Base-by-base conservation (phyloP, 2,888 invertebrate species). In the Arge pagana region DNA sequence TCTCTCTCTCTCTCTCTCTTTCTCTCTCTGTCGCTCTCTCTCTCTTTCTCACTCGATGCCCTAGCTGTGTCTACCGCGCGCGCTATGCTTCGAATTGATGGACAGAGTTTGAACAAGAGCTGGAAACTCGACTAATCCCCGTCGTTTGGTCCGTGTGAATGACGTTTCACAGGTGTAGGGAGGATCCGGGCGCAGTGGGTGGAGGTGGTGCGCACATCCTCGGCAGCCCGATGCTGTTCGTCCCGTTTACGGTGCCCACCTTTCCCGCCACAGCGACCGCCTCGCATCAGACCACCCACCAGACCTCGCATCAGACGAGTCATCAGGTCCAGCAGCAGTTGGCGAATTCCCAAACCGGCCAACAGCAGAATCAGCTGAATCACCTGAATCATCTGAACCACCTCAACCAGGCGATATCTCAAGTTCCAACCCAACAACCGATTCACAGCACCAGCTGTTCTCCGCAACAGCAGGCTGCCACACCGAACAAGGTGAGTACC, bases 181-280 rank as follows among this genome's bases (percentile, higher is more conserved):
- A 76, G 74, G 76, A 76, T 69, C 72, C 74, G 70, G 75, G 74
- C 71, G 72, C 73, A 72, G 73, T 74, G 75, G 75, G 76, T 76
- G 76, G 76, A 74, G 74, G 76, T 76, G 72, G 71, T 70, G 72
- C 75, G 70, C 76, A 74, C 71, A 75, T 76, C 71, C 76, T 76
- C 72, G 74, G 76, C 75, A 71, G 75, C 70, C 76, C 76, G 71
- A 76, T 76, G 76, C 74, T 76, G 72, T 76, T 76, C 75, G 74
- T 76, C 65, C 76, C 76, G 70, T 74, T 75, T 65, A 71, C 75
- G 72, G 75, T 76, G 65, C 76, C 76, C 64, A 74, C 76, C 66
- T 75, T 73, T 66, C 71, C 76, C 60, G 68, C 73, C 62, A 70
- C 74, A 65, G 71, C 71, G 62, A n/a, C n/a, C 31, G 45, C 45